phyloP scores from a whole-genome alignment of 2,888 invertebrate species.

The Hemithea aestivaria region DNA sequence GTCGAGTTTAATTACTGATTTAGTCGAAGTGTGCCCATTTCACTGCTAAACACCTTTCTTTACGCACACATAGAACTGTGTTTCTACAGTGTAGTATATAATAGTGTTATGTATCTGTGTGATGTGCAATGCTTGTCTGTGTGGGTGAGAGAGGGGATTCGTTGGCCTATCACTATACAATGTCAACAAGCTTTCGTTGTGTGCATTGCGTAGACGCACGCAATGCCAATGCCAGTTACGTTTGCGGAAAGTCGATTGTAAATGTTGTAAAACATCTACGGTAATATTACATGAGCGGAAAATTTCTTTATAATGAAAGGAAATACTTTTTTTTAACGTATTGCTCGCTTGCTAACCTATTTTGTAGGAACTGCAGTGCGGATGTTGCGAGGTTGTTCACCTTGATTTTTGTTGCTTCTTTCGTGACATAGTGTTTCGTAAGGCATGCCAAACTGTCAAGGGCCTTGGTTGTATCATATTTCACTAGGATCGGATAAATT shows the following conservation, averaged over 20 bases:
- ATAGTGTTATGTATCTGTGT: slow-evolving; percentile 13
- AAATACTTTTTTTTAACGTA: slow-evolving; percentile 35
- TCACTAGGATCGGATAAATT: too few species aligned
- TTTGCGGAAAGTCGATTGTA: slow-evolving; percentile 59
- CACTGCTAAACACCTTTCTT: slow-evolving; percentile 75
- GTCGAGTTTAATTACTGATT: slow-evolving; percentile 34
- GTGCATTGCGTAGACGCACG: slow-evolving; percentile 71
- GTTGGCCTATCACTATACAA: slow-evolving; percentile 19
- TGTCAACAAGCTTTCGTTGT: slow-evolving; percentile 34
- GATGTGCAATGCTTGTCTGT: slow-evolving; percentile 25
- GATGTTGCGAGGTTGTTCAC: slow-evolving; percentile 14
- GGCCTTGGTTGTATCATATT: too few species aligned
- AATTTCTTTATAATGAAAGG: slow-evolving; percentile 47
- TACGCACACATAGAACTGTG: slow-evolving; percentile 52
- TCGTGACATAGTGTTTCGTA: too few species aligned
- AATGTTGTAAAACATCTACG: slow-evolving; percentile 53
- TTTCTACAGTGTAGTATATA: slow-evolving; percentile 11
- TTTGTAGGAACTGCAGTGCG: slow-evolving; percentile 15
- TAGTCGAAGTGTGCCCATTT: slow-evolving; percentile 68
- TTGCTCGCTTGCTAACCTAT: slow-evolving; percentile 24
- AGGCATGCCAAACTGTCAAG: too few species aligned
- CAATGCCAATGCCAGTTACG: slow-evolving; percentile 76
- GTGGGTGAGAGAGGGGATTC: slow-evolving; percentile 35
- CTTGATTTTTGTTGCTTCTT: too few species aligned
- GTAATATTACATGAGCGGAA: slow-evolving; percentile 72